Evolutionary conservation across 2,888 invertebrate genomes (phyloP).

Genomic region (Siphlonurus alternatus): DNA sequence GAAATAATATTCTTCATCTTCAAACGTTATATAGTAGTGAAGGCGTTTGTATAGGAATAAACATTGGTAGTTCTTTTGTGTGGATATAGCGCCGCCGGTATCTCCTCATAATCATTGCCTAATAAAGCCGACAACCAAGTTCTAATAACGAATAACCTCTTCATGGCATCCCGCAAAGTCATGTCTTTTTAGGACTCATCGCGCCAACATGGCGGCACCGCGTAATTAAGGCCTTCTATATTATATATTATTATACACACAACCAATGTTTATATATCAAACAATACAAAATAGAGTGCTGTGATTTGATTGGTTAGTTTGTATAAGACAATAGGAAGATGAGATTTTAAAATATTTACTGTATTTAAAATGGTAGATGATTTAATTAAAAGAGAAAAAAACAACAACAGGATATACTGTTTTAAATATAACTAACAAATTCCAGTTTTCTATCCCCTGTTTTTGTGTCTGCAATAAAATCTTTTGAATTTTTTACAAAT

Average conservation of each 20-base stretch:
- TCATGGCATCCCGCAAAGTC: background rate
- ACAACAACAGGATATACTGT: too few relatives aligned
- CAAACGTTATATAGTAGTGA: background rate
- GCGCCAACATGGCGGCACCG: background rate
- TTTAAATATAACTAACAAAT: too few relatives aligned
- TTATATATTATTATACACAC: too few relatives aligned
- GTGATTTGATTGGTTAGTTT: too few relatives aligned
- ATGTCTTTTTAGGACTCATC: background rate
- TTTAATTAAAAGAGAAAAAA: too few relatives aligned
- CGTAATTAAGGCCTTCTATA: background rate
- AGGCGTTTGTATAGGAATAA: background rate
- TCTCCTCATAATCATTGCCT: background rate
- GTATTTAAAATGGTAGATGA: too few relatives aligned
- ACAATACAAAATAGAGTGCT: background rate
- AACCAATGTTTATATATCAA: background rate
- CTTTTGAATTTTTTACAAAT: too few relatives aligned
- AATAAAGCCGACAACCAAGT: background rate
- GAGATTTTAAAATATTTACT: too few relatives aligned
- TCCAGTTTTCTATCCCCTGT: too few relatives aligned
- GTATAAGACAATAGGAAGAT: too few relatives aligned
- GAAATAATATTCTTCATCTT: background rate
- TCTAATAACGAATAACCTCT: background rate
- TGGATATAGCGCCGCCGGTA: background rate
- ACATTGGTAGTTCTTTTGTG: background rate
- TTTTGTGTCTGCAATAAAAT: too few relatives aligned